Percentiles rank a stretch among this genome's conserved stretches.
Conservation (phyloP, 2,888 invertebrate genomes). For the Aphelenchoides bicaudatus region DNA sequence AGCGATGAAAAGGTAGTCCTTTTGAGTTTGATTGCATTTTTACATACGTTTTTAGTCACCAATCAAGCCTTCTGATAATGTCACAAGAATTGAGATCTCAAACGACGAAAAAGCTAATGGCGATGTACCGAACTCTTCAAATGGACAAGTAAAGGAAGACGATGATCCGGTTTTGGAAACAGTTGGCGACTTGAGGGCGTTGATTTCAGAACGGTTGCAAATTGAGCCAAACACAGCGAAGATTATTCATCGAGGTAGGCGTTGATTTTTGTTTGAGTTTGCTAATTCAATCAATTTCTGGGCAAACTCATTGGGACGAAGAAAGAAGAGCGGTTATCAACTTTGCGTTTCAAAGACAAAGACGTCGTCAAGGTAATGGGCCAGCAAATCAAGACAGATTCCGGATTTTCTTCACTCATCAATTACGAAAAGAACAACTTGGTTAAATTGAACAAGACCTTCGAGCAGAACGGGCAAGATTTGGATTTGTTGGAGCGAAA, state of each 20-base stretch:
- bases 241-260: slow-evolving; percentile 42
- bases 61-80: too few species aligned
- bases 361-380: slow-evolving; percentile 54
- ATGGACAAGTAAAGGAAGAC: neutral
- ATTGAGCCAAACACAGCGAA: slow-evolving; percentile 37
- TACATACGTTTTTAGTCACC: too few species aligned
- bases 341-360: slow-evolving; percentile 45
- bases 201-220: slow-evolving; percentile 35
- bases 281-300: slow-evolving; percentile 29
- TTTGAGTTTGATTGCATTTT: too few species aligned
- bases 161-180: slow-evolving; percentile 17
- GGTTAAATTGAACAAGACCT: slow-evolving; percentile 38
- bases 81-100: too few species aligned
- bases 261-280: slow-evolving; percentile 14
- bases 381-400: slow-evolving; percentile 33
- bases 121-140: neutral
- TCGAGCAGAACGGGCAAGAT: slow-evolving; percentile 41
- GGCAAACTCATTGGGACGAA: slow-evolving; percentile 38
- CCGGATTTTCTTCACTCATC: slow-evolving; percentile 39
- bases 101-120: neutral
- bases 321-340: slow-evolving; percentile 30
- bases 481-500: slow-evolving; percentile 47
- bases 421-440: slow-evolving; percentile 53
- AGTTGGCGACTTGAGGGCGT: slow-evolving; percentile 29
- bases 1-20: too few species aligned